A percentile compares a stretch with the other conserved stretches of the same genome.
phyloP scores from a whole-genome alignment of 2,888 invertebrate genomes.

The Tetheella fluctuosa region DNA sequence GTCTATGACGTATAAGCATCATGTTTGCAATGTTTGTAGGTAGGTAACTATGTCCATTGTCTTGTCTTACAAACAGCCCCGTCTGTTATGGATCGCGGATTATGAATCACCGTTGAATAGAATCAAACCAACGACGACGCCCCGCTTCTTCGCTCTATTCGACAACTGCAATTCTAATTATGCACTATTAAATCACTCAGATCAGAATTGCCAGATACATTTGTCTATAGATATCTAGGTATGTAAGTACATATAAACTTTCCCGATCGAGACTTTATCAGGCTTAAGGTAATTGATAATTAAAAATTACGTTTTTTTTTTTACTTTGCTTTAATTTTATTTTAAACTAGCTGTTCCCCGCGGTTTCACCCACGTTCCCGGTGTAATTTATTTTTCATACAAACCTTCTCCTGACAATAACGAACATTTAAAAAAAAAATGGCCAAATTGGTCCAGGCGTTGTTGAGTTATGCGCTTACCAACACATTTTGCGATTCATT shows the following conservation, averaged over 20 bases:
- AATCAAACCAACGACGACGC: not conserved
- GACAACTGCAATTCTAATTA: not conserved
- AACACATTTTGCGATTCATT: too few relatives aligned
- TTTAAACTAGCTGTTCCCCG: too few relatives aligned
- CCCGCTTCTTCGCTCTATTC: not conserved
- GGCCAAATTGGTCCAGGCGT: too few relatives aligned
- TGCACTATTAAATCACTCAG: not conserved
- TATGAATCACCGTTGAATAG: constrained; percentile 9
- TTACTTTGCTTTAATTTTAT: too few relatives aligned
- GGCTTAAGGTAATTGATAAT: not conserved
- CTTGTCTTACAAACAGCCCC: constrained; percentile 11
- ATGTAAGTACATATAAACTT: not conserved
- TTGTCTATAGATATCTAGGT: not conserved
- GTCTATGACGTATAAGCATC: not conserved
- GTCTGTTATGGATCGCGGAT: constrained; percentile 18
- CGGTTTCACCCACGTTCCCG: too few relatives aligned
- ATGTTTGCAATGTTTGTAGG: constrained; percentile 5
- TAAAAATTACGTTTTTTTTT: too few relatives aligned
- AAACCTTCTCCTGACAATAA: too few relatives aligned
- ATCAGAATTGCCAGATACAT: not conserved
- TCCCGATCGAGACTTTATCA: not conserved
- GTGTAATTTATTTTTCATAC: too few relatives aligned
- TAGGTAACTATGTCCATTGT: constrained; percentile 11
- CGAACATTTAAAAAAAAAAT: too few relatives aligned
- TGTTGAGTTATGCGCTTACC: too few relatives aligned